phyloP scores from a whole-genome alignment of 1,140 invertebrate species.

The Conopomorpha cramerella region DNA sequence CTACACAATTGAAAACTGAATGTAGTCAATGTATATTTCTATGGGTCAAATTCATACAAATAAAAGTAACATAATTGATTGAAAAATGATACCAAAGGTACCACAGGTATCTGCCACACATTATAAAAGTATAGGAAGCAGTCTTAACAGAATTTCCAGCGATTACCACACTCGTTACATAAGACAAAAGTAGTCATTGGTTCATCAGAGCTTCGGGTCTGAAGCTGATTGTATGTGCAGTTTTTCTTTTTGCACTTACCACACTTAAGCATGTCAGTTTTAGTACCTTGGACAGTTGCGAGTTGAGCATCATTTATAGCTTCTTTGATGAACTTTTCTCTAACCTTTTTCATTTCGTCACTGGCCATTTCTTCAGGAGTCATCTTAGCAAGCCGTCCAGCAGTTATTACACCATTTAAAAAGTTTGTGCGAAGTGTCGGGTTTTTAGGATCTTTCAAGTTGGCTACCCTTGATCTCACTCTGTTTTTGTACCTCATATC shows the following conservation, averaged over 20 bases:
- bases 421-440: conserved; percentile 93
- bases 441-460: conserved; percentile 95
- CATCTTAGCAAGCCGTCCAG: conserved; percentile 90
- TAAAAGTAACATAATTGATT: no score
- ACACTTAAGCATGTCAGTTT: conserved; percentile 96
- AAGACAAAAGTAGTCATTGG: conserved; percentile 99
- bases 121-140: conserved; percentile 13
- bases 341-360: conserved; percentile 93
- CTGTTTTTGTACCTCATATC: conserved; percentile 97
- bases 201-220: conserved; percentile 98
- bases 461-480: conserved; percentile 91
- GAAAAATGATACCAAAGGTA: no score
- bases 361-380: conserved; percentile 99
- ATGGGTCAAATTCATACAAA: no score
- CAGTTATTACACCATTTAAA: conserved; percentile 84
- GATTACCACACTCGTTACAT: conserved; percentile 96
- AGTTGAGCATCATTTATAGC: conserved; percentile 98
- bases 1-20: no score
- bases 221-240: conserved; percentile 95
- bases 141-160: conserved; percentile 96
- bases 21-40: no score
- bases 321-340: conserved; percentile 96
- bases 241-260: conserved; percentile 94
- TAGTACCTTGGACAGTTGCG: conserved; percentile 84
- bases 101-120: no score